Conservation (phyloP, 2,888 invertebrate species). For the Taphrorychus bicolor region DNA sequence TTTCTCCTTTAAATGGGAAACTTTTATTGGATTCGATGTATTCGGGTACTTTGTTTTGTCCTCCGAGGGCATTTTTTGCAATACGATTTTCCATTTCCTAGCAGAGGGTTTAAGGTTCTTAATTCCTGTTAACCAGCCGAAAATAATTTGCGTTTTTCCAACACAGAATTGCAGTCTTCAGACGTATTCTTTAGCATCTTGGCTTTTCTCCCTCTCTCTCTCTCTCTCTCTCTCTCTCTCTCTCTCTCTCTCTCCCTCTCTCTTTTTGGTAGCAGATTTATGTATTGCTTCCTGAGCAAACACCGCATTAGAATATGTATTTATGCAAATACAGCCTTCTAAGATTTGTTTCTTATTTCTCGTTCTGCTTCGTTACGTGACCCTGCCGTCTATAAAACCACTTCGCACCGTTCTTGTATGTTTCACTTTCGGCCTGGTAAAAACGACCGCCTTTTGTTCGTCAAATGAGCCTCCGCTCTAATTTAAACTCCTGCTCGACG, state of each 20-base stretch:
- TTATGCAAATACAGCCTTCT: conserved; percentile 49
- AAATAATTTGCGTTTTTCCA: background rate
- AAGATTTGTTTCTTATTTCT: conserved; percentile 46
- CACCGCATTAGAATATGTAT: conserved; percentile 50
- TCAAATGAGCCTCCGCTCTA: background rate
- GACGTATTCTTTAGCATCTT: too few relatives aligned
- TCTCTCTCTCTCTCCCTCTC: background rate
- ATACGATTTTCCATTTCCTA: background rate
- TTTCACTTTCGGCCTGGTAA: background rate
- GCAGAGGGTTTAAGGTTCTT: background rate
- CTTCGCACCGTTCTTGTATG: conserved; percentile 11
- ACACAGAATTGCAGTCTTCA: background rate
- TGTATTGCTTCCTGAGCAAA: conserved; percentile 45
- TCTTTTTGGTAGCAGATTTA: conserved; percentile 43
- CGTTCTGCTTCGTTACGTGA: conserved; percentile 3
- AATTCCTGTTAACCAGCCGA: background rate
- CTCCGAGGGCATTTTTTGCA: background rate
- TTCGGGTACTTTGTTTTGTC: conserved; percentile 20
- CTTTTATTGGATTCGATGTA: conserved; percentile 27
- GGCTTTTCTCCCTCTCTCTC: background rate
- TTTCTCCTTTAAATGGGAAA: conserved; percentile 21
- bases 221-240: background rate
- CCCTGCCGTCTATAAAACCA: conserved; percentile 5
- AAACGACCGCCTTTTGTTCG: background rate
- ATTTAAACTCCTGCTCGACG: background rate